Base-by-base conservation (phyloP, 2,888 invertebrate genomes). In the Dermolepida albohirtum region DNA sequence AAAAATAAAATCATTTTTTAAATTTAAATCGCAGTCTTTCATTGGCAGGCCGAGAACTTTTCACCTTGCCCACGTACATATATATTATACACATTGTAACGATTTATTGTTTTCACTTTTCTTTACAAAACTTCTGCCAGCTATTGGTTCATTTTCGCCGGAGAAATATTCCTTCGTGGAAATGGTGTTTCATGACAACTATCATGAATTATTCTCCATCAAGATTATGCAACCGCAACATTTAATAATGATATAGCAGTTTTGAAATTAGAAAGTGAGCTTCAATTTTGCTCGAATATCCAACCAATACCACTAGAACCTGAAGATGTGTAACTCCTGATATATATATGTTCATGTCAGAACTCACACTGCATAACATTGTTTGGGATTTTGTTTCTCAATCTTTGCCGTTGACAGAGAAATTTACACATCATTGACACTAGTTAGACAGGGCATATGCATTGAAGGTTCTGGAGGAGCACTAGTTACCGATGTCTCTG, bases 381-480 rank as follows among this genome's bases (percentile, higher is more conserved):
- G 89, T 73, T 83, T 83, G 70, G 71, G 78, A 4, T 80, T 84
- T 54, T 83, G 84, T 74, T 76, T 62, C 12, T 55, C 27, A 17
- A 71, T 75, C 7, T 7, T 22, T 88, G 0, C 78, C 87, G 16
- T 88, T 87, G 40, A 85, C 78, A 82, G 0, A 86, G 89, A 75
- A 50, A 86, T 89, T 72, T 89, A 89, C 74, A 87, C 89, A 0
- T n/a, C n/a, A n/a, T 79, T 88, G 16, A 88, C 88, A 22, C 85
- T 83, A 74, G 76, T 79, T 50, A 89, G 88, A 0, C 86, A 89
- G 80, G 89, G 89, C 0, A 88, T 88, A 71, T 89, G 89, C 74
- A 87, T 88, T 75, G 89, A 67, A 5, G 72, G 70, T 55, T 72
- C 72, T 27, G 72, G 72, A 34, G 69, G 72, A 22, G 69, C 72